Percentiles rank a stretch among this genome's conserved stretches.
These are phyloP conservation scores for Girardinichthys multiradiatus DNA, from an alignment of 2,113 vertebrate species.

Conservation along the genomic window DNA sequence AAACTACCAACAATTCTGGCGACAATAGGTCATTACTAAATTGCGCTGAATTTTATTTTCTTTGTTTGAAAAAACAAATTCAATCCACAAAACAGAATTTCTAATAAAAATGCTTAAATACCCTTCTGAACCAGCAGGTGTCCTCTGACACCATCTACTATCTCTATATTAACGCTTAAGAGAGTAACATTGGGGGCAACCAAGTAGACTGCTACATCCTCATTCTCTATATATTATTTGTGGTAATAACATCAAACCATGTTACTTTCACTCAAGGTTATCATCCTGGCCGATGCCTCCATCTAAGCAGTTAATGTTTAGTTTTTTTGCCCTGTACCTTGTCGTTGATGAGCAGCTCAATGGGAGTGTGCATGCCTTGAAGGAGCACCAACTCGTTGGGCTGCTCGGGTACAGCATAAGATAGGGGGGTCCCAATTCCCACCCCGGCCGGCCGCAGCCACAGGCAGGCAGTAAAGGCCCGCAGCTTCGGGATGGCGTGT, in stretches of 20 bases:
- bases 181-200: background rate
- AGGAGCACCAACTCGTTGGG: slow-evolving; percentile 93
- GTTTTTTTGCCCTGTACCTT: slow-evolving; percentile 80
- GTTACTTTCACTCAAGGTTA: background rate
- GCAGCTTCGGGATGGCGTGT: slow-evolving; percentile 86
- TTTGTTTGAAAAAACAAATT: too few relatives aligned
- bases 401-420: slow-evolving; percentile 89
- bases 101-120: too few relatives aligned
- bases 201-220: too few relatives aligned
- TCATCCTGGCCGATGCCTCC: background rate
- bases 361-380: slow-evolving; percentile 87
- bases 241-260: background rate
- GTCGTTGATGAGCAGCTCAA: slow-evolving; percentile 94
- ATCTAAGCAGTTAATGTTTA: background rate
- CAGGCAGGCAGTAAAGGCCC: slow-evolving; percentile 89
- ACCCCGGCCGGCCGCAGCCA: slow-evolving; percentile 87
- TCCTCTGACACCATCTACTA: background rate
- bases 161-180: background rate
- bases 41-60: too few relatives aligned
- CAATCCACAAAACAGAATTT: background rate
- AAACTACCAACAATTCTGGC: too few relatives aligned
- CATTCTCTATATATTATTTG: background rate
- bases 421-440: slow-evolving; percentile 91
- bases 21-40: too few relatives aligned
- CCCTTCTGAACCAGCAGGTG: too few relatives aligned